phyloP scores from a whole-genome alignment of 1,140 invertebrate genomes.

The Sipha flava region DNA sequence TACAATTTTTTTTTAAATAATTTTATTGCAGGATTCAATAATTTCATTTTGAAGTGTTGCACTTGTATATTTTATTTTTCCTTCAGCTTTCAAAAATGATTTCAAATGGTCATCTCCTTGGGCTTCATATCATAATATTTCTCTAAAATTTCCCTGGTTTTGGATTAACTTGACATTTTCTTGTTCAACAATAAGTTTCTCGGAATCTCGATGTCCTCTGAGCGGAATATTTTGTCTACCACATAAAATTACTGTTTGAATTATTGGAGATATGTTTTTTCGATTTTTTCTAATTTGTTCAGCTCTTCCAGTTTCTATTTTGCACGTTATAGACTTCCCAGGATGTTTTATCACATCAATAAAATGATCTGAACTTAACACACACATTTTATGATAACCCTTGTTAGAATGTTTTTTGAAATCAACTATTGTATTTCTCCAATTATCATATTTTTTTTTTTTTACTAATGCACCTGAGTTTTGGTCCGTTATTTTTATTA shows the following conservation, averaged over 20 bases:
- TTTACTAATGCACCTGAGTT: no score
- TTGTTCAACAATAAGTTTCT: not conserved
- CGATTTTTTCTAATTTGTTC: not conserved
- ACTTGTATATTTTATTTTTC: conserved; percentile 33
- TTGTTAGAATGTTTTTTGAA: no score
- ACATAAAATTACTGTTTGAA: no score
- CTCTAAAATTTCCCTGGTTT: not conserved
- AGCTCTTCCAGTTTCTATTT: not conserved
- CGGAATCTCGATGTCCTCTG: not conserved
- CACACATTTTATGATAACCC: no score
- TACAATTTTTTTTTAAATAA: conserved; percentile 32
- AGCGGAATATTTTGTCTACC: not conserved
- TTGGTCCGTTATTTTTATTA: no score
- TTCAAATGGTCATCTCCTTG: not conserved
- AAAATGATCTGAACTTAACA: not conserved
- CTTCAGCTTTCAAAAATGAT: not conserved
- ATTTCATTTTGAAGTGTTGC: conserved; percentile 34
- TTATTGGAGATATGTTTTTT: not conserved
- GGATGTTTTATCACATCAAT: not conserved
- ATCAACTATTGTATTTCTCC: not conserved
- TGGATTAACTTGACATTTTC: not conserved
- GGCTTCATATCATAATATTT: not conserved
- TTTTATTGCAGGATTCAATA: conserved; percentile 33
- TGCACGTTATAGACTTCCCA: not conserved
- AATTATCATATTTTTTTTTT: no score